phyloP scores from a whole-genome alignment of 2,113 vertebrate species.

The Neolamprologus brichardi region DNA sequence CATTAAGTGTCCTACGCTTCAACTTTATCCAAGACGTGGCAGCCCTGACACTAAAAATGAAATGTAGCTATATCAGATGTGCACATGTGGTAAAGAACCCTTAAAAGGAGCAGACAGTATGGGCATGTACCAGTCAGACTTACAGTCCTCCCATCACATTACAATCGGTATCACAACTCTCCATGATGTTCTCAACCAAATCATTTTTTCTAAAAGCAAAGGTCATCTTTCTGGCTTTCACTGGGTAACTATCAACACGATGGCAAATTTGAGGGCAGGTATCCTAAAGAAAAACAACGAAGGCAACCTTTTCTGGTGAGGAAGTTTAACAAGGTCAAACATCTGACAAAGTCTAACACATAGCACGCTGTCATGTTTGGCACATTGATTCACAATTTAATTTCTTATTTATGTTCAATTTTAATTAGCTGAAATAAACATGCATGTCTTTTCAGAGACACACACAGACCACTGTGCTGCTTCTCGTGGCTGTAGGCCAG shows the following conservation, averaged over 20 bases:
- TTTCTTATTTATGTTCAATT: not conserved
- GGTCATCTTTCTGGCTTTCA: not conserved
- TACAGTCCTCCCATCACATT: not conserved
- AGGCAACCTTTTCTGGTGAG: not conserved
- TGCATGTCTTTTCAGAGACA: not conserved
- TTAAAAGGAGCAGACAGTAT: not conserved
- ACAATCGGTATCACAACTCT: not conserved
- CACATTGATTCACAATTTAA: not conserved
- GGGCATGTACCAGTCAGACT: not conserved
- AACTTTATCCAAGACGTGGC: not conserved
- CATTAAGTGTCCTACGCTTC: not conserved
- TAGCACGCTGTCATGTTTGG: not conserved
- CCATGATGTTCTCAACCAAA: not conserved
- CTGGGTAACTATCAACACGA: not conserved
- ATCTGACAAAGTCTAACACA: not conserved
- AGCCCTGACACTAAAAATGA: not conserved
- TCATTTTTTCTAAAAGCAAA: not conserved
- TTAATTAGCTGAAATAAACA: not conserved
- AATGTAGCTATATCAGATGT: not conserved
- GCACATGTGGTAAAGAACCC: not conserved
- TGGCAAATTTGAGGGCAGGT: not conserved
- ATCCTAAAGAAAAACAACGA: not conserved
- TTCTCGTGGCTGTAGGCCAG: not conserved
- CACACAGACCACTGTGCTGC: not conserved
- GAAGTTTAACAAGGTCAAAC: not conserved